Percentiles rank a stretch among this genome's conserved stretches.
phyloP scores from a whole-genome alignment of 2,797 vertebrate genomes.

The Acanthurus leucopareius region DNA sequence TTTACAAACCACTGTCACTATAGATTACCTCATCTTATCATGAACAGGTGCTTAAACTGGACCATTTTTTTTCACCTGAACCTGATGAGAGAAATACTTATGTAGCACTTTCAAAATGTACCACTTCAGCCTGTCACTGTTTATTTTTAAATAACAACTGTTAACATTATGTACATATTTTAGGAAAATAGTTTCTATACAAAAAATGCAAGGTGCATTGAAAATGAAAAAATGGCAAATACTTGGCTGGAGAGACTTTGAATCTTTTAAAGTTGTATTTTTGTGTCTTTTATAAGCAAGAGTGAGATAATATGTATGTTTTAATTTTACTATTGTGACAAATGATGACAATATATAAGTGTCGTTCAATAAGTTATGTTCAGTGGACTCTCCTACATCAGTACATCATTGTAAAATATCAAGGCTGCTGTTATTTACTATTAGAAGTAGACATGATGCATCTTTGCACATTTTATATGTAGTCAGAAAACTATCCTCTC shows the following conservation, averaged over 20 bases:
- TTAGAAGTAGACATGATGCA: no score
- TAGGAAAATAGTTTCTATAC: background rate
- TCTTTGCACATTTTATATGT: no score
- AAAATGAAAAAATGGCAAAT: background rate
- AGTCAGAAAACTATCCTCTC: no score
- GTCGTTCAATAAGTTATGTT: no score
- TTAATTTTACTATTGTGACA: background rate
- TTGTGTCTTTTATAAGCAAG: no score
- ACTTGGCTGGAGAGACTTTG: no score
- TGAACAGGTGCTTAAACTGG: conserved; percentile 35
- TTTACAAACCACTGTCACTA: conserved; percentile 60
- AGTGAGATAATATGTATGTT: background rate
- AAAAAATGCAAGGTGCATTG: background rate
- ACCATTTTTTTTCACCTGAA: background rate
- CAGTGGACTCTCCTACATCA: no score
- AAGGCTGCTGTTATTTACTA: no score
- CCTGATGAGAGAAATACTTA: background rate
- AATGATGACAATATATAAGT: background rate
- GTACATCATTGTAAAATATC: no score
- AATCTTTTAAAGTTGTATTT: background rate
- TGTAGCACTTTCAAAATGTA: background rate
- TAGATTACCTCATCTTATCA: conserved; percentile 50
- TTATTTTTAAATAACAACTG: background rate
- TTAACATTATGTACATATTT: background rate
- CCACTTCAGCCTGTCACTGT: background rate